phyloP scores from a whole-genome alignment of 2,113 vertebrate genomes.

The Egretta garzetta region DNA sequence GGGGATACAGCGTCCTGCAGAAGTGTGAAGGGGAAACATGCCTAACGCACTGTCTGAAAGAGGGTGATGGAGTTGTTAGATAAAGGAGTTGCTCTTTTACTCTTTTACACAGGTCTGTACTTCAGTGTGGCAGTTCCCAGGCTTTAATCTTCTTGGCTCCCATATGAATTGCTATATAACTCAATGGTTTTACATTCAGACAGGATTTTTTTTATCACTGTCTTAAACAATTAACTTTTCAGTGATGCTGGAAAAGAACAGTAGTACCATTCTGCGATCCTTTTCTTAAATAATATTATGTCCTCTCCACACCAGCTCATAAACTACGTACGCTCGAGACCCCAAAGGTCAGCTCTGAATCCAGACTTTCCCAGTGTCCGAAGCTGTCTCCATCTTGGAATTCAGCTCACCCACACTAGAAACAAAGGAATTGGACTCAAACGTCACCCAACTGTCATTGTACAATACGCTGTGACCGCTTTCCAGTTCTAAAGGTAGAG shows the following conservation, averaged over 20 bases:
- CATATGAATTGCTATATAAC: background rate
- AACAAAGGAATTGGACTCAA: background rate
- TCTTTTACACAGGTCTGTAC: background rate
- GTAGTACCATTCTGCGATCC: background rate
- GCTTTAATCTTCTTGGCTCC: background rate
- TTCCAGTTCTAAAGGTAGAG: background rate
- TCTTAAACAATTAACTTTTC: background rate
- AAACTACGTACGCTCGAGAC: background rate
- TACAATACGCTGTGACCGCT: background rate
- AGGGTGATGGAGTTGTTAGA: background rate
- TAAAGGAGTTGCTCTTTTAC: background rate
- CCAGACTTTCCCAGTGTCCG: background rate
- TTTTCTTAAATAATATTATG: background rate
- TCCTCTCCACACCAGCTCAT: background rate
- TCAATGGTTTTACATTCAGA: background rate
- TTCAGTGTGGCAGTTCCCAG: background rate
- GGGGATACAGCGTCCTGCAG: background rate
- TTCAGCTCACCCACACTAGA: background rate
- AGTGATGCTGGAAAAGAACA: background rate
- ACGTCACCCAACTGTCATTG: background rate
- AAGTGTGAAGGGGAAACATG: background rate
- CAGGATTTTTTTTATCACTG: background rate
- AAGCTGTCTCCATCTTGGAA: background rate
- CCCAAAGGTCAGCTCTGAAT: background rate
- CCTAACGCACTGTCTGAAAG: background rate